A percentile compares a stretch with the other conserved stretches of the same genome.
phyloP scores from a whole-genome alignment of 92 coral and sea anemone genomes.

The Actinernus sp. region DNA sequence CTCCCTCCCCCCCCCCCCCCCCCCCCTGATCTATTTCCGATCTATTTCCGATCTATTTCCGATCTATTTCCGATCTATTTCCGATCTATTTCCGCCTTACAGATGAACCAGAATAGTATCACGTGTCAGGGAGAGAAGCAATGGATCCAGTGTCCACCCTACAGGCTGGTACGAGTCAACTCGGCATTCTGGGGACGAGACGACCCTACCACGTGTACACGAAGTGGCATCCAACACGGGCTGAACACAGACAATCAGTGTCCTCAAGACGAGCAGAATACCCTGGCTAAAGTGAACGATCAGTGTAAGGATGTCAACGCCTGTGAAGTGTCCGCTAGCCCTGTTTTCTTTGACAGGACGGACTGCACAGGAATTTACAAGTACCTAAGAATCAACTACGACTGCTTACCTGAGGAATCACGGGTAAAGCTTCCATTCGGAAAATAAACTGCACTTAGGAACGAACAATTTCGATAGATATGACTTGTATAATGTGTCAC shows the following conservation, averaged over 20 bases:
- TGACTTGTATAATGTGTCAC: neutral
- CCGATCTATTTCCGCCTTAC: too few relatives aligned
- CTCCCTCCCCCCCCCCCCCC: too few relatives aligned
- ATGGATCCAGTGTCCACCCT: conserved; percentile 90
- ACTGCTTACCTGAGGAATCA: conserved; percentile 90
- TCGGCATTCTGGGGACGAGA: conserved; percentile 94
- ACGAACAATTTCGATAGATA: neutral
- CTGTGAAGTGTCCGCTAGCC: conserved; percentile 86
- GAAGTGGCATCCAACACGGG: conserved; percentile 84
- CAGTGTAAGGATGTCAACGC: conserved; percentile 90
- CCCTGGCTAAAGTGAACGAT: neutral
- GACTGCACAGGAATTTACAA: conserved; percentile 83
- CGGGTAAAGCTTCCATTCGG: conserved; percentile 79
- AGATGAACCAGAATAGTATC: conserved; percentile 69
- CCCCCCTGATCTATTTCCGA: too few relatives aligned
- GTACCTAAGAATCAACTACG: conserved; percentile 75
- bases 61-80: too few relatives aligned
- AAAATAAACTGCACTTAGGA: neutral
- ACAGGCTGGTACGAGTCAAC: conserved; percentile 74
- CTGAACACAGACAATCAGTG: conserved; percentile 77
- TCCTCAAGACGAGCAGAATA: conserved; percentile 89
- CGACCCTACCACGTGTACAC: conserved; percentile 75
- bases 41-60: too few relatives aligned
- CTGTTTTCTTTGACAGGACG: conserved; percentile 89
- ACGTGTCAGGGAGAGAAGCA: conserved; percentile 92